phyloP scores from a whole-genome alignment of 23 tunicate species.

The Diplosoma virens region DNA sequence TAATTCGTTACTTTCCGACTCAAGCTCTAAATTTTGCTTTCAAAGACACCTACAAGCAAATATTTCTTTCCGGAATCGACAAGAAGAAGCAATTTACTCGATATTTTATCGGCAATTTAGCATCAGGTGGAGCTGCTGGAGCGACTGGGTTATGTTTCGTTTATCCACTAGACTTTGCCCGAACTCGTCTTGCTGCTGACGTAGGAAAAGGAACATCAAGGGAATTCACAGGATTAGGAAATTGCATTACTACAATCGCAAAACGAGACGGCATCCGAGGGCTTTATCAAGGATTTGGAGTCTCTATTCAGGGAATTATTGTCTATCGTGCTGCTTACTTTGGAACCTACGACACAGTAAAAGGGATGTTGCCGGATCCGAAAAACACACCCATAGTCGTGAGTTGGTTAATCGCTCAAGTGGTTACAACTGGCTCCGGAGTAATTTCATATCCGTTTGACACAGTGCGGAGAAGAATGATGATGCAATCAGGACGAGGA shows the following conservation, averaged over 20 bases:
- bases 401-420: constrained; percentile 69
- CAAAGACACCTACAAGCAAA: constrained; percentile 90
- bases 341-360: constrained; percentile 84
- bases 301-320: constrained; percentile 88
- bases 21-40: constrained; percentile 97
- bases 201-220: constrained; percentile 56
- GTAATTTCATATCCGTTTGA: constrained; percentile 82
- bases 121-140: constrained; percentile 99
- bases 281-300: constrained; percentile 79
- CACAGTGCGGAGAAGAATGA: constrained; percentile 82
- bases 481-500: constrained; percentile 84
- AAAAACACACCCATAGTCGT: constrained; percentile 65
- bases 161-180: constrained; percentile 94
- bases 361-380: constrained; percentile 85
- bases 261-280: constrained; percentile 56
- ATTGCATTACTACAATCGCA: constrained; percentile 35
- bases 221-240: constrained; percentile 34
- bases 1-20: constrained; percentile 96
- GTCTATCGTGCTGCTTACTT: constrained; percentile 86
- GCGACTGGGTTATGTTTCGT: constrained; percentile 93
- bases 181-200: constrained; percentile 94
- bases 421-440: constrained; percentile 88
- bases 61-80: constrained; percentile 83
- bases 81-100: constrained; percentile 80
- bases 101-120: constrained; percentile 87